phyloP scores from a whole-genome alignment of 2,797 vertebrate genomes.

The Poeciliopsis infans region DNA sequence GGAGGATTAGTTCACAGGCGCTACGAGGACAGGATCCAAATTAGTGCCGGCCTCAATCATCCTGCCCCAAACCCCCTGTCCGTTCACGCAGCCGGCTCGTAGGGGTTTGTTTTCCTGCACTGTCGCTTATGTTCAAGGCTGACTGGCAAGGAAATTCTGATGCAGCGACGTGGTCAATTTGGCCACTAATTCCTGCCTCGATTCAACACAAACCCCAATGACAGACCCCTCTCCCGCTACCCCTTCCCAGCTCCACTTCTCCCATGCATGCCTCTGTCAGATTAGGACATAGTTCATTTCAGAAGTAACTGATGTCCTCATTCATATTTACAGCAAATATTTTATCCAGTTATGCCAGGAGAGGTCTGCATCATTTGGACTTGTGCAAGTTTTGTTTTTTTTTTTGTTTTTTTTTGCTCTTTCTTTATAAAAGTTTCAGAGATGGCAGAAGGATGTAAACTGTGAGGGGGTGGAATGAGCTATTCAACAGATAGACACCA shows the following conservation, averaged over 20 bases:
- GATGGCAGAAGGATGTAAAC: neutral
- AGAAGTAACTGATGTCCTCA: conserved; percentile 60
- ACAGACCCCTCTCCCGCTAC: conserved; percentile 35
- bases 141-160: conserved; percentile 73
- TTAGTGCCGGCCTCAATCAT: conserved; percentile 73
- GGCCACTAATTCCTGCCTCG: conserved; percentile 68
- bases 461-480: neutral
- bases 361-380: conserved; percentile 13
- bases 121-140: conserved; percentile 67
- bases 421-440: conserved; percentile 15
- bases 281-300: conserved; percentile 62
- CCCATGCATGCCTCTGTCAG: conserved; percentile 54
- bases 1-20: conserved; percentile 75
- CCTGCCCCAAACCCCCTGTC: conserved; percentile 41
- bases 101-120: conserved; percentile 50
- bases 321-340: conserved; percentile 63
- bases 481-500: no score
- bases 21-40: conserved; percentile 79
- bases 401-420: conserved; percentile 4
- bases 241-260: neutral
- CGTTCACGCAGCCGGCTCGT: conserved; percentile 15
- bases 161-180: conserved; percentile 77
- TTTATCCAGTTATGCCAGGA: conserved; percentile 45
- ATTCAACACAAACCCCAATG: conserved; percentile 52
- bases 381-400: conserved; percentile 1